Evolutionary conservation across 1,140 invertebrate genomes (phyloP).

Genomic region (Brachionus sp.): DNA sequence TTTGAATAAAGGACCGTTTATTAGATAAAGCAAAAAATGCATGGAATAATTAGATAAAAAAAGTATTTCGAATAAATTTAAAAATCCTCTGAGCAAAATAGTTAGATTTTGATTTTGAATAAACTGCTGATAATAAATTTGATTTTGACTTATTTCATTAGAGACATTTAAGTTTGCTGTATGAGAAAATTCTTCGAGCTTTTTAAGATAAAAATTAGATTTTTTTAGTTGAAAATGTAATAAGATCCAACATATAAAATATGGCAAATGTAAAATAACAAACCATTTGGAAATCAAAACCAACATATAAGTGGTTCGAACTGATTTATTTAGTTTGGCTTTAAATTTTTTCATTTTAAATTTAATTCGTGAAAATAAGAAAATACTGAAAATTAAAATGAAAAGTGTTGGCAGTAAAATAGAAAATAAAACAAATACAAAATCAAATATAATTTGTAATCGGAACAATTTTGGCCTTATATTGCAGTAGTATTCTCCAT

Average conservation of each 20-base stretch:
- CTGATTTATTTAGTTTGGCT: background rate
- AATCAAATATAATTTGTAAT: conserved; percentile 33
- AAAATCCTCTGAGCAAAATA: background rate
- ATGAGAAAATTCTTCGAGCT: background rate
- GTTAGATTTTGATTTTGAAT: background rate
- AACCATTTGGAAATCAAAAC: conserved; percentile 28
- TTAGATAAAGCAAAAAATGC: conserved; percentile 13
- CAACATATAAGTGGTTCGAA: conserved; percentile 11
- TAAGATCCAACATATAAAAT: conserved; percentile 21
- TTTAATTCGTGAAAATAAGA: conserved; percentile 11
- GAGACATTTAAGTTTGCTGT: background rate
- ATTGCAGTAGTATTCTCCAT: conserved; percentile 24
- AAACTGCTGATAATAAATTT: background rate
- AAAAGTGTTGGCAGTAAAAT: conserved; percentile 10
- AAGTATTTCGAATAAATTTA: conserved; percentile 38
- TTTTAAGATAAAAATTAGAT: background rate
- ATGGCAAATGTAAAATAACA: conserved; percentile 9
- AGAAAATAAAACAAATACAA: conserved; percentile 19
- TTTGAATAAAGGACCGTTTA: conserved; percentile 8
- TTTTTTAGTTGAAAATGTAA: background rate
- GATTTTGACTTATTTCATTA: background rate
- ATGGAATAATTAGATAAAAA: conserved; percentile 41
- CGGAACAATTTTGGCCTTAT: background rate
- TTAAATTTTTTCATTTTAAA: conserved; percentile 1
- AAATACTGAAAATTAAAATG: conserved; percentile 1